Percentiles rank a stretch among this genome's conserved stretches.
phyloP scores from a whole-genome alignment of 2,113 vertebrate species.

The Proteles cristata region DNA sequence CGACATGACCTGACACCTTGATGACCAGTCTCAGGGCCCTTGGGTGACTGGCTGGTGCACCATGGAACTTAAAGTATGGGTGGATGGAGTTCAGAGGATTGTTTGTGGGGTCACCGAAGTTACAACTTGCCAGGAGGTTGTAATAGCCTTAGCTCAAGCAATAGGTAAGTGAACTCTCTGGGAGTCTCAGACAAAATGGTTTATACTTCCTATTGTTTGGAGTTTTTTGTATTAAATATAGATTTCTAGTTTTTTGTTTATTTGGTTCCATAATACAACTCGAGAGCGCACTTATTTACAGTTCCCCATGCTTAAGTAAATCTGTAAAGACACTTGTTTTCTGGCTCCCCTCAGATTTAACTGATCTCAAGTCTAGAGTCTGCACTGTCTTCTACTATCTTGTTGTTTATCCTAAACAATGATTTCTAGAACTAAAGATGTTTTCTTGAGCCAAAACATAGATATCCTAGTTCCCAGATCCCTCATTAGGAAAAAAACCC shows the following conservation, averaged over 20 bases:
- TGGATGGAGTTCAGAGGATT: conserved; percentile 98
- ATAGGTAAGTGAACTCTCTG: conserved; percentile 91
- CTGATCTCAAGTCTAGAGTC: background rate
- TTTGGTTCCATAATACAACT: background rate
- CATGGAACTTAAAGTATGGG: conserved; percentile 99
- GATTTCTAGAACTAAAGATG: background rate
- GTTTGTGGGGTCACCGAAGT: conserved; percentile 98
- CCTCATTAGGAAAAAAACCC: background rate
- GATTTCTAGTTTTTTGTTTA: background rate
- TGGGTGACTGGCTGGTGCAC: conserved; percentile 80
- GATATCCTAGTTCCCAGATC: background rate
- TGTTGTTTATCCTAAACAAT: background rate
- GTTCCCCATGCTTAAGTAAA: background rate
- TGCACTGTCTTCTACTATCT: background rate
- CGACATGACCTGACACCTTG: conserved; percentile 84
- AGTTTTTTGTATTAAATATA: background rate
- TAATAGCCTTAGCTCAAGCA: conserved; percentile 98
- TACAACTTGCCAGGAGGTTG: conserved; percentile 99
- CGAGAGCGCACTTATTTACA: background rate
- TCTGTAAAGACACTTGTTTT: background rate
- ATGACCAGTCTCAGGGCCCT: conserved; percentile 77
- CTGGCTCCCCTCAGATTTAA: background rate
- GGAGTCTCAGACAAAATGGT: background rate
- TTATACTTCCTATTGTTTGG: background rate
- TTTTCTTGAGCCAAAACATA: background rate